Evolutionary conservation across 1,140 invertebrate species (phyloP).

Genomic region (Megalonaias nervosa): DNA sequence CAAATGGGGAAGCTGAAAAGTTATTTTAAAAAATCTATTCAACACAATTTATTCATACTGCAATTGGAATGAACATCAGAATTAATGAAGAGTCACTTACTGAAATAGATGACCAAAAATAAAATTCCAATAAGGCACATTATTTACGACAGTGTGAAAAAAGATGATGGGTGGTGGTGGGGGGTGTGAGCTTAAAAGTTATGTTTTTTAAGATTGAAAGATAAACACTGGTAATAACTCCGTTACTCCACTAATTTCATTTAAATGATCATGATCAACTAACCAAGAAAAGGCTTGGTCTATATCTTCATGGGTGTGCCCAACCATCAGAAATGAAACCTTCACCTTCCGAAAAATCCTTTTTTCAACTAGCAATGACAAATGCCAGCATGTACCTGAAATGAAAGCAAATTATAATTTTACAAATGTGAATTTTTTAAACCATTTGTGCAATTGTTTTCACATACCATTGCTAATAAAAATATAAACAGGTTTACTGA

Average conservation of each 20-base stretch:
- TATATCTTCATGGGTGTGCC: constrained; percentile 34
- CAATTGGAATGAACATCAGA: not conserved
- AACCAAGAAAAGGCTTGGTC: constrained; percentile 33
- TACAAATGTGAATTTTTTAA: too few relatives aligned
- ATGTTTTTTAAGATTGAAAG: not conserved
- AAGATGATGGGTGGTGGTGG: too few relatives aligned
- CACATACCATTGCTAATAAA: too few relatives aligned
- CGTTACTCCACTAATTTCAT: not conserved
- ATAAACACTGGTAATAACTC: not conserved
- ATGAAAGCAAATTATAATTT: not conserved
- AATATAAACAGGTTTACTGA: too few relatives aligned
- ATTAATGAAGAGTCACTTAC: not conserved
- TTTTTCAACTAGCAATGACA: constrained; percentile 6
- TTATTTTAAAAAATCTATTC: not conserved
- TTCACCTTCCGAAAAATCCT: constrained; percentile 28
- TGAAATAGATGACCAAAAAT: too few relatives aligned
- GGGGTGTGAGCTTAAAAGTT: not conserved
- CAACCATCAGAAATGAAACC: constrained; percentile 30
- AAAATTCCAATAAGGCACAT: too few relatives aligned
- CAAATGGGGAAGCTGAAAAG: not conserved
- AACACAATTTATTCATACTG: not conserved
- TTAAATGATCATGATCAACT: not conserved
- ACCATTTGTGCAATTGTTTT: too few relatives aligned
- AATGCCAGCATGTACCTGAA: constrained; percentile 27
- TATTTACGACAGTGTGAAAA: too few relatives aligned